Conservation (phyloP, 53 echinoderm and acorn worm genomes). For the Zoroaster sp. region DNA sequence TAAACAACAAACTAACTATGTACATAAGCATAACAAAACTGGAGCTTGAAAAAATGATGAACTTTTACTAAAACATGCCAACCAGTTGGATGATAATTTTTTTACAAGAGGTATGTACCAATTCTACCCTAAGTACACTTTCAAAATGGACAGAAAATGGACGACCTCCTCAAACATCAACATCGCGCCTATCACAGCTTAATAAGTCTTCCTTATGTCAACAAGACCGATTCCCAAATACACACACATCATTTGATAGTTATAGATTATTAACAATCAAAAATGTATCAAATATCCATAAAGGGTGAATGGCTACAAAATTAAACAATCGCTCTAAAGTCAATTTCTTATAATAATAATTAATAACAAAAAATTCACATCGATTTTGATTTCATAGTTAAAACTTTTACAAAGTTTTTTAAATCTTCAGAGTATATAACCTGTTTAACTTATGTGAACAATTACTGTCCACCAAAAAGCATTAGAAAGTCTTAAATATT, state of each 20-base stretch:
- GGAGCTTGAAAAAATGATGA: too few species aligned
- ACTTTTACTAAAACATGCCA: too few species aligned
- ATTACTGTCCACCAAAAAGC: not conserved
- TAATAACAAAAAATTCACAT: not conserved
- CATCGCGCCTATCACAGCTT: too few species aligned
- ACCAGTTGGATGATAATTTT: too few species aligned
- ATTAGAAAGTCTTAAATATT: too few species aligned
- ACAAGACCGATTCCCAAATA: not conserved
- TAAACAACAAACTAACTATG: too few species aligned
- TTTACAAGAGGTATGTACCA: too few species aligned
- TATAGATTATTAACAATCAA: not conserved
- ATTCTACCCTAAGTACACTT: too few species aligned
- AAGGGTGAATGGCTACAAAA: not conserved
- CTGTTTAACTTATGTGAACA: not conserved
- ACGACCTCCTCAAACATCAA: too few species aligned
- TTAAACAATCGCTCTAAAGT: not conserved
- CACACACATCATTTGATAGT: not conserved
- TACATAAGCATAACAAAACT: too few species aligned
- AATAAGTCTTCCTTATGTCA: too few species aligned
- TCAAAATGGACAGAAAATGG: too few species aligned
- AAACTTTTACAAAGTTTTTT: conserved; percentile 8
- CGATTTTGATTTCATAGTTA: not conserved
- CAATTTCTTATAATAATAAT: not conserved
- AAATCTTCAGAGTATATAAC: not conserved
- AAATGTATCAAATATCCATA: not conserved